phyloP scores from a whole-genome alignment of 2,888 invertebrate species.

The Eupithecia tripunctaria region DNA sequence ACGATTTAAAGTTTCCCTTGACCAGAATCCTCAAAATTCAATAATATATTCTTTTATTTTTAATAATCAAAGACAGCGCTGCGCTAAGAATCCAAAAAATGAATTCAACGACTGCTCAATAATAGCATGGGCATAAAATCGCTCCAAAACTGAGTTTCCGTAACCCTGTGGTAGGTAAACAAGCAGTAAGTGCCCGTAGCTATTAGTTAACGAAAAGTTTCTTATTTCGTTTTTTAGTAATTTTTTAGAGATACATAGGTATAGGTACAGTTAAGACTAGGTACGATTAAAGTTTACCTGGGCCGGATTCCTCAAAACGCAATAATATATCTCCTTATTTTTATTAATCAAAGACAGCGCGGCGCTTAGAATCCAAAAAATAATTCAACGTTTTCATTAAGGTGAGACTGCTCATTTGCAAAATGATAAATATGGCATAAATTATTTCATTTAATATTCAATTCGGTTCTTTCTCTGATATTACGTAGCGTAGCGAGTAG shows the following conservation, averaged over 20 bases:
- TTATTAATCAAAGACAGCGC: conserved; percentile 32
- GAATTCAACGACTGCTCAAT: too few species aligned
- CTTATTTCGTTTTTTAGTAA: background rate
- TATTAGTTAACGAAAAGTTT: too few species aligned
- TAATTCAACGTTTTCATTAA: conserved; percentile 80
- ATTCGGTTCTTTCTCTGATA: conserved; percentile 80
- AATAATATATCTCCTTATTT: conserved; percentile 25
- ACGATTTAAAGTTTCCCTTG: too few species aligned
- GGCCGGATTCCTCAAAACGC: background rate
- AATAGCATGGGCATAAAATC: too few species aligned
- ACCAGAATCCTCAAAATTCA: too few species aligned
- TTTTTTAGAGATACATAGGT: background rate
- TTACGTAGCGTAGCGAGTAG: conserved; percentile 73
- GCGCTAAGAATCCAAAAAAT: too few species aligned
- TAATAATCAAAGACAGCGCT: too few species aligned
- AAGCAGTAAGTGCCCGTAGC: too few species aligned
- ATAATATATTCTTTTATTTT: too few species aligned
- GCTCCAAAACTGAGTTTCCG: too few species aligned
- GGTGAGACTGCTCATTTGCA: conserved; percentile 83
- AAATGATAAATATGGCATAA: conserved; percentile 85
- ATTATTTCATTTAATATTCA: conserved; percentile 86
- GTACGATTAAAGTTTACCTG: background rate
- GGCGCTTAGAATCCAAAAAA: conserved; percentile 54
- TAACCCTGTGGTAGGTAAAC: too few species aligned
- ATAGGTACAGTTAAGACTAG: background rate